Base-by-base conservation (phyloP, 2,888 invertebrate species). In the Drosophila fungiperda region DNA sequence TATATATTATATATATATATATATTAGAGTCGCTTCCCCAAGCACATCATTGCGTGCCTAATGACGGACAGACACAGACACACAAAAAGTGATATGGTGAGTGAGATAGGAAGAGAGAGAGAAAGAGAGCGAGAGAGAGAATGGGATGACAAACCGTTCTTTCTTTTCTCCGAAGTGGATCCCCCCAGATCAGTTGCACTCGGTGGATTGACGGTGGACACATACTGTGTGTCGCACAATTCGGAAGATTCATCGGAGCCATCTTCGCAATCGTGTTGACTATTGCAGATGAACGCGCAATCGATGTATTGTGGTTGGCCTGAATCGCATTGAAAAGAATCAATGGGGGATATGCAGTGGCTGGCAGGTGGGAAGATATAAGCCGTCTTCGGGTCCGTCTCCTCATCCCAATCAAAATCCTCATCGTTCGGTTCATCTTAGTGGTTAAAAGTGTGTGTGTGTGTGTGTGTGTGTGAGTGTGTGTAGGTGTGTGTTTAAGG, bases 181-280 rank as follows among this genome's bases (percentile, higher is more conserved):
- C 0, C 29, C 29, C 29, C 29, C 1, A 4, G 0, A 2, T 20
- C 1, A 12, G 9, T 3, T 29, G 17, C 3, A 11, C 11, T 17
- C 12, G 2, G 7, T 17, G 15, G 9, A 11, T 1, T 9, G 32
- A 3, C 8, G 11, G 33, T 6, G n/a, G 63, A 3, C 7, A 6
- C 1, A 20, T 3, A 12, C 11, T 6, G 42, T 11, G 3, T 1
- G 20, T 15, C 11, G 2, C 76, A 76, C 3, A 78, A 20, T 0
- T 11, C 6, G n/a, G 50, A 17, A 42, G 11, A 23, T 65, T 77
- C 76, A n/a, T 77, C 76, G 7, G 94, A 94, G 1, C 95, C 88
- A 67, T 94, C 94, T 17, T 82, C 88, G 91, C 97, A 97, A 71
- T 94, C 94, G 93, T 95, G 96, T 83, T 95, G 94, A 73, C 94